Conservation (phyloP, 2,888 invertebrate genomes). For the Neoitamus cyanurus region DNA sequence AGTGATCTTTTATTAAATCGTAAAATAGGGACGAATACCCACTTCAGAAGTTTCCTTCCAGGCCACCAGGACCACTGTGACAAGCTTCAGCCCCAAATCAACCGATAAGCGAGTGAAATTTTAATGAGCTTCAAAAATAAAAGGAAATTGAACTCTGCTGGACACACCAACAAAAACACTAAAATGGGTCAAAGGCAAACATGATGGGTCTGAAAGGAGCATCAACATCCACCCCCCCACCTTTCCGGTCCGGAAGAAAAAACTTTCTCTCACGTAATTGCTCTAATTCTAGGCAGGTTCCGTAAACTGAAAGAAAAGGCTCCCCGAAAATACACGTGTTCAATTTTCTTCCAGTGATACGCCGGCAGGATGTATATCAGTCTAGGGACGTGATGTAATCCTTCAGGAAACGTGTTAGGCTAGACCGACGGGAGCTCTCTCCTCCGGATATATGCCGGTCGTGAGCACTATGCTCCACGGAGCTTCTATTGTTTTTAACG, state of each 20-base stretch:
- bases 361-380: not conserved
- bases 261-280: slow-evolving; percentile 3
- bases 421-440: not conserved
- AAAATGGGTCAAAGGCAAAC: not conserved
- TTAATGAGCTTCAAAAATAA: not conserved
- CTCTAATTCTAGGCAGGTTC: not conserved
- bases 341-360: not conserved
- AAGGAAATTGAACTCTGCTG: no score
- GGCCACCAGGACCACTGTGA: no score
- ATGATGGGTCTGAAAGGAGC: not conserved
- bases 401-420: not conserved
- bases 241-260: not conserved
- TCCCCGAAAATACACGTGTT: not conserved
- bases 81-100: not conserved
- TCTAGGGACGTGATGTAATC: slow-evolving; percentile 9
- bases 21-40: no score
- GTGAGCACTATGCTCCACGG: not conserved
- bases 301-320: not conserved
- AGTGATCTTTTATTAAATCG: not conserved
- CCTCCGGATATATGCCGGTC: not conserved
- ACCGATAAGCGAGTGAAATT: not conserved
- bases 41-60: no score
- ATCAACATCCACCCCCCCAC: no score
- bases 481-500: not conserved
- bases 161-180: no score